A percentile compares a stretch with the other conserved stretches of the same genome.
Conservation (phyloP, 2,888 invertebrate species). For the Neoascia interrupta region DNA sequence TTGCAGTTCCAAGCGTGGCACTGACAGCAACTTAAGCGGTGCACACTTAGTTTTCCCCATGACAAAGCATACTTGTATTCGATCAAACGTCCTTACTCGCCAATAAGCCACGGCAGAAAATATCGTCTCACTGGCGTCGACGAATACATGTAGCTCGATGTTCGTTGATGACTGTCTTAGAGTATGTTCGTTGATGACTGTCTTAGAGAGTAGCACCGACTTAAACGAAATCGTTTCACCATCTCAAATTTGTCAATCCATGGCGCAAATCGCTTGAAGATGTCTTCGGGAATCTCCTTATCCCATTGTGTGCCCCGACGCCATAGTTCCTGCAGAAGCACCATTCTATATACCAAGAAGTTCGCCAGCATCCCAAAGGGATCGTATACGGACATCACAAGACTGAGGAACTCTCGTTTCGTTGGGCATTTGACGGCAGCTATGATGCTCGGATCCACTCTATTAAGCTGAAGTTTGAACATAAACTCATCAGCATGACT, state of each 20-base stretch:
- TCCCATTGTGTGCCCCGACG: slow-evolving; percentile 39
- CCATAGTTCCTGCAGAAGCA: slow-evolving; percentile 34
- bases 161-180: background rate
- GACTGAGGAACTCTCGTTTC: slow-evolving; percentile 66
- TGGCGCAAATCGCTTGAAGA: background rate
- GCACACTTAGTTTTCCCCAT: slow-evolving; percentile 35
- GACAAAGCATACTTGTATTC: background rate
- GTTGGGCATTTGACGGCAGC: slow-evolving; percentile 48
- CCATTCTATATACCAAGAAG: slow-evolving; percentile 41
- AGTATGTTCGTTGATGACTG: too few relatives aligned
- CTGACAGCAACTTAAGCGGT: slow-evolving; percentile 29
- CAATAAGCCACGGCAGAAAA: slow-evolving; percentile 41
- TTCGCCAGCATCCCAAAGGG: slow-evolving; percentile 70
- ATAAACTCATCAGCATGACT: background rate
- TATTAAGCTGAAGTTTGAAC: background rate
- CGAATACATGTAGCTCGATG: slow-evolving; percentile 51
- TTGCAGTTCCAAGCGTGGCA: slow-evolving; percentile 40
- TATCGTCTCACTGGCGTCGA: slow-evolving; percentile 42
- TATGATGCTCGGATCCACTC: background rate
- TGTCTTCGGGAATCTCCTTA: slow-evolving; percentile 24
- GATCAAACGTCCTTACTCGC: background rate
- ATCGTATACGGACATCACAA: slow-evolving; percentile 72
- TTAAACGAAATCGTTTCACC: background rate
- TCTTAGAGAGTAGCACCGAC: slow-evolving; percentile 36
- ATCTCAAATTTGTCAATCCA: slow-evolving; percentile 6